Conservation (phyloP, 2,888 invertebrate species). For the Dromius quadrimaculatus region DNA sequence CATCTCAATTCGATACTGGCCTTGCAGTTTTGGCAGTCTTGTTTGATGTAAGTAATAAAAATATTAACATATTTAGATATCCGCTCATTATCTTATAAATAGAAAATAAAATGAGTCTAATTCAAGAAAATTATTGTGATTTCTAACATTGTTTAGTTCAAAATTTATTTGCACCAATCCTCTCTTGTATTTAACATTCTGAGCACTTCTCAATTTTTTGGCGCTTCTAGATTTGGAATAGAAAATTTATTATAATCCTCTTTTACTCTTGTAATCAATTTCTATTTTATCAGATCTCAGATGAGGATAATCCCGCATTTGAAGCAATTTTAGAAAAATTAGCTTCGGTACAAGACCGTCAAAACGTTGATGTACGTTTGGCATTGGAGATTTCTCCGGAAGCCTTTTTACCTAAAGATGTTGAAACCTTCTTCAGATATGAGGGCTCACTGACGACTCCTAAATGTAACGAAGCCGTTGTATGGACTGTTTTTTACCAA, state of each 20-base stretch:
- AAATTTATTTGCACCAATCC: no score
- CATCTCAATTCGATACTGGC: constrained; percentile 68
- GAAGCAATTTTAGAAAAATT: constrained; percentile 58
- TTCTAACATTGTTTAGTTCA: no score
- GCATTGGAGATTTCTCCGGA: constrained; percentile 60
- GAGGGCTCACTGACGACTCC: constrained; percentile 83
- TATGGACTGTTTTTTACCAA: constrained; percentile 76
- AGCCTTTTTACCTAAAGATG: constrained; percentile 71
- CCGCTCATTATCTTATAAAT: no score
- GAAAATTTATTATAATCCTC: no score
- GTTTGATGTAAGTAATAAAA: constrained; percentile 69
- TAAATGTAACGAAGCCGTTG: constrained; percentile 78
- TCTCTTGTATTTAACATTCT: no score
- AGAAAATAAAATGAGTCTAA: no score
- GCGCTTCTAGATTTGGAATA: no score
- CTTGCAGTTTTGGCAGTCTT: constrained; percentile 75
- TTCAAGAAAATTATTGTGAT: no score
- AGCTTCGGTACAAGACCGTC: neutral
- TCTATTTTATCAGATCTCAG: constrained; percentile 64
- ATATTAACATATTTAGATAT: no score
- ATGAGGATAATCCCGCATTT: constrained; percentile 63
- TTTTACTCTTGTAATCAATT: no score
- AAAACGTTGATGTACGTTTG: neutral
- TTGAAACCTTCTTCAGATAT: constrained; percentile 73
- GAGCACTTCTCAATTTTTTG: no score